Evolutionary conservation across 2,113 vertebrate genomes (phyloP), one percentile per base, ranked within the genome.

Genomic region (Nothoprocta pentlandii): DNA sequence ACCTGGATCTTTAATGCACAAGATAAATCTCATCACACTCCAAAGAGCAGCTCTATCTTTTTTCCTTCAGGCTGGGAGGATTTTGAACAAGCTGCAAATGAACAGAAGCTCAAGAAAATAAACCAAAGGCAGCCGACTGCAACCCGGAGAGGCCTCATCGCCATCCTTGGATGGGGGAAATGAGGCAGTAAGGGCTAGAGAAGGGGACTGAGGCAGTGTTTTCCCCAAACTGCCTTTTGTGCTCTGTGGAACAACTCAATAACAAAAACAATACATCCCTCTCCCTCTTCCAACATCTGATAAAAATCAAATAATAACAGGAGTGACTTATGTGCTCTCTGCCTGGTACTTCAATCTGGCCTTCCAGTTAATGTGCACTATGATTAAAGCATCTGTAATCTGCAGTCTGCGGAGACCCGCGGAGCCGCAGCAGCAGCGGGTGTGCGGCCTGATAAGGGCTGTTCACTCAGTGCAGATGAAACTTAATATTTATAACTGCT

Each of bases 331-430:
- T 78, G 89, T 5, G 3, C 94, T 81, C 74, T 54, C 86, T 87
- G 86, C 75, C 77, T 73, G 32, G 69, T 46, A 73, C 87, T 96
- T 94, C 92, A 91, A 44, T 92, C 89, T 94, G 84, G 56, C 85
- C 91, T 95, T 85, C 85, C 82, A 90, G 95, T 96, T 95, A 94
- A 94, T 64, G 88, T 82, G 78, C 77, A 32, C 85, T 13, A 47
- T 91, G 96, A 97, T 95, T 94, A 96, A 83, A 91, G 94, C 85
- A 94, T 90, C 95, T 93, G 42, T 95, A 95, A 97, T 96, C 96
- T 93, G 87, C 85, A 56, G 90, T 84, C 93, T 85, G 76, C 13
- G 87, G 95, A 94, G 95, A 95, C 90, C 94, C 58, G 91, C 14
- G 41, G 91, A 94, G 94, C 79, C 66, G 92, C 0, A 80, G 93